A percentile compares a stretch with the other conserved stretches of the same genome.
These are phyloP conservation scores for Muschampia plurimacula DNA, from an alignment of 2,888 invertebrate genomes.

Conservation along the genomic window DNA sequence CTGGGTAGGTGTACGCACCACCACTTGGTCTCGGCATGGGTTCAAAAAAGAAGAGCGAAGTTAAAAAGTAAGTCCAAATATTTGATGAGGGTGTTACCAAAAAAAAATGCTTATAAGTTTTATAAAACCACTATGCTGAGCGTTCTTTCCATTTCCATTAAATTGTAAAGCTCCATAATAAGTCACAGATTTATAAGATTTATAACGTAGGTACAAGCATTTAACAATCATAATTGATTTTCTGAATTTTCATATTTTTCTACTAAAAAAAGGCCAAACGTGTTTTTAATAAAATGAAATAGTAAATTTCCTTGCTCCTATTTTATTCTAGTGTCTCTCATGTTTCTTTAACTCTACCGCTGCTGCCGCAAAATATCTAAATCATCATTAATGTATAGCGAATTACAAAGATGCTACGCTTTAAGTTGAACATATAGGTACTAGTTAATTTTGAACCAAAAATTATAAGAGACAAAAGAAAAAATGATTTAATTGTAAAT, in stretches of 20 bases:
- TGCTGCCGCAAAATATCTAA: not conserved
- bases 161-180: not conserved
- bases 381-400: not conserved
- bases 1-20: not conserved
- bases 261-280: no score
- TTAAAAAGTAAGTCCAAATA: conserved; percentile 41
- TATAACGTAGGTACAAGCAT: not conserved
- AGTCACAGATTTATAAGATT: not conserved
- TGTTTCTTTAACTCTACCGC: not conserved
- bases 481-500: no score
- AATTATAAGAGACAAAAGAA: no score
- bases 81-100: not conserved
- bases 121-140: not conserved
- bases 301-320: not conserved
- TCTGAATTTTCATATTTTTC: no score
- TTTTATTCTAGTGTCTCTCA: not conserved
- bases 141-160: no score
- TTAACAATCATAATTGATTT: not conserved
- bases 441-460: no score
- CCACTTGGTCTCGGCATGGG: conserved; percentile 38
- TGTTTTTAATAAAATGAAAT: not conserved
- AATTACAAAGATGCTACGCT: no score
- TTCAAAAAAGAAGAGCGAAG: conserved; percentile 43
- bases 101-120: not conserved
- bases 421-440: no score